These are phyloP conservation scores for Takifugu rubripes DNA, from an alignment of 2,797 vertebrate genomes.

Conservation along the genomic window DNA sequence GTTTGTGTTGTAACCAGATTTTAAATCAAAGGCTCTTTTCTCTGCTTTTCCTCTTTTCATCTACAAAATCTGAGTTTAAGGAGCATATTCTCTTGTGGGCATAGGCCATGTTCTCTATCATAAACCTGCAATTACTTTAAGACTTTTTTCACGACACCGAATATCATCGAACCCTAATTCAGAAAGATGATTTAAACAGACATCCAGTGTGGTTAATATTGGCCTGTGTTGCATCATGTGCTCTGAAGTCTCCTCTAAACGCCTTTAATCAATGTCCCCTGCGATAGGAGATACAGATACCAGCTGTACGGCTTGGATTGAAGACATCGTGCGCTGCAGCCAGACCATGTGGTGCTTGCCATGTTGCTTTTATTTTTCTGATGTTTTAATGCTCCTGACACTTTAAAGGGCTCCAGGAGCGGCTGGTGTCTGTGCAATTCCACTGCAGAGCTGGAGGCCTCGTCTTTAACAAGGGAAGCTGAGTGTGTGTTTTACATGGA, in stretches of 20 bases:
- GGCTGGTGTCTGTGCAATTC: constrained; percentile 4
- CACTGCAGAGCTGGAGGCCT: constrained; percentile 5
- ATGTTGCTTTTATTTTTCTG: constrained; percentile 34
- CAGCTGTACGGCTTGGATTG: constrained; percentile 32
- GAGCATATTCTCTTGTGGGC: no score
- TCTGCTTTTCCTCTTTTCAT: not conserved
- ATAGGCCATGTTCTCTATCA: constrained; percentile 4
- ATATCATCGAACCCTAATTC: constrained; percentile 8
- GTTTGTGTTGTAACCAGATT: no score
- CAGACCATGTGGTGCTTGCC: constrained; percentile 20
- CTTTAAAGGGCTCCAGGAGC: constrained; percentile 22
- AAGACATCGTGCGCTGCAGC: constrained; percentile 13
- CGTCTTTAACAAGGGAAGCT: constrained; percentile 6
- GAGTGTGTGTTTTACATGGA: constrained; percentile 15
- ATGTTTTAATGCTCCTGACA: constrained; percentile 32
- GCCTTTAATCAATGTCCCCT: constrained; percentile 35
- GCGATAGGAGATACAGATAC: constrained; percentile 20
- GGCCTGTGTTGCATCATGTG: constrained; percentile 16
- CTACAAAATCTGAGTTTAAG: no score
- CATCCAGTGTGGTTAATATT: constrained; percentile 23
- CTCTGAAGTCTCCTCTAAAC: constrained; percentile 17
- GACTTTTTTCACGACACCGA: constrained; percentile 3
- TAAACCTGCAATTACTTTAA: constrained; percentile 6
- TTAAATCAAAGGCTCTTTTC: not conserved
- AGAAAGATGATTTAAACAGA: constrained; percentile 24